Evolutionary conservation across 2,888 invertebrate genomes (phyloP).

Genomic region (Carterocephalus palaemon): DNA sequence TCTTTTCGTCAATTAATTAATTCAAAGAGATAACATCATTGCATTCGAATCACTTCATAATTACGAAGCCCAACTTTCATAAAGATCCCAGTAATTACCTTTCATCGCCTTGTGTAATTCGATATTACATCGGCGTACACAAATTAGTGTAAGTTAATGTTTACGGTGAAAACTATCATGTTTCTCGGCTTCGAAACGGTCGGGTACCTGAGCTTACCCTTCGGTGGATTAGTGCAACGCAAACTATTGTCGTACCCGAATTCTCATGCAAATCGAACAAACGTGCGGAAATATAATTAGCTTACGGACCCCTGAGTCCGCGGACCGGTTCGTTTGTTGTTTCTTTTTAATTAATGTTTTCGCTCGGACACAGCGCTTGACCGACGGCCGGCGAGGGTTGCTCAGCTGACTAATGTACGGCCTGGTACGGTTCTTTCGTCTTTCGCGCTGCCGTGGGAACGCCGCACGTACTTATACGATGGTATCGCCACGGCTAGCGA

Average conservation of each 20-base stretch:
- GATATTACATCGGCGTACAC: slow-evolving; percentile 50
- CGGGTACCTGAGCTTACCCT: slow-evolving; percentile 40
- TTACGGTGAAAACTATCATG: slow-evolving; percentile 69
- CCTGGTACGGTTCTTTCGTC: slow-evolving; percentile 43
- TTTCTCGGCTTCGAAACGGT: slow-evolving; percentile 60
- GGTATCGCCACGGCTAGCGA: slow-evolving; percentile 60
- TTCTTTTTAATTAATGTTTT: slow-evolving; percentile 74
- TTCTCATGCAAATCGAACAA: slow-evolving; percentile 75
- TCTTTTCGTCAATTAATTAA: slow-evolving; percentile 18
- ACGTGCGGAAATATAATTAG: slow-evolving; percentile 79
- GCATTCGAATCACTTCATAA: slow-evolving; percentile 21
- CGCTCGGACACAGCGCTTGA: slow-evolving; percentile 58
- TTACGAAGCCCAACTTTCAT: slow-evolving; percentile 15
- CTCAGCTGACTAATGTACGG: slow-evolving; percentile 38
- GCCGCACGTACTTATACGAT: slow-evolving; percentile 49
- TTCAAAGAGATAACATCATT: slow-evolving; percentile 13
- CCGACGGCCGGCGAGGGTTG: slow-evolving; percentile 62
- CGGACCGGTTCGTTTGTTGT: slow-evolving; percentile 65
- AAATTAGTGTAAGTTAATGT: slow-evolving; percentile 50
- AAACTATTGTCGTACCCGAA: slow-evolving; percentile 63
- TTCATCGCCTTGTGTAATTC: slow-evolving; percentile 60
- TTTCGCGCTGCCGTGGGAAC: slow-evolving; percentile 71
- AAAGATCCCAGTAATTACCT: slow-evolving; percentile 15
- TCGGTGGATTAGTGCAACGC: slow-evolving; percentile 56
- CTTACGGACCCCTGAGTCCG: slow-evolving; percentile 51